Percentiles rank a stretch among this genome's conserved stretches.
These are phyloP conservation scores for Bufo bufo DNA, from an alignment of 2,113 vertebrate genomes.

Conservation along the genomic window DNA sequence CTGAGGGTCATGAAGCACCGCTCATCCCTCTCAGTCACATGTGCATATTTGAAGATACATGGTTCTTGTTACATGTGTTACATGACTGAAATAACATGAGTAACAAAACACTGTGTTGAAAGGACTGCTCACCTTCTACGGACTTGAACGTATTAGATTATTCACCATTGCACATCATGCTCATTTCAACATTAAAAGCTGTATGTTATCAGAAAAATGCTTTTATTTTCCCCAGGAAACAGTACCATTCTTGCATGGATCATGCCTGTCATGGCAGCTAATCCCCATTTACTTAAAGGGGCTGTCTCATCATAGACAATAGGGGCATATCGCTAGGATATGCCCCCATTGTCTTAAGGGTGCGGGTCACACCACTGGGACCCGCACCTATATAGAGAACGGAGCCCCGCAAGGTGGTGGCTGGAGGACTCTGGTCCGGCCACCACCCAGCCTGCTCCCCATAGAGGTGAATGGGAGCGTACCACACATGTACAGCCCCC, in stretches of 20 bases:
- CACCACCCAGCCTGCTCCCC: too few relatives aligned
- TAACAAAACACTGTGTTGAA: slow-evolving; percentile 30
- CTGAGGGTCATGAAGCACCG: slow-evolving; percentile 8
- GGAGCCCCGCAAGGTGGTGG: too few relatives aligned
- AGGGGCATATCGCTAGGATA: too few relatives aligned
- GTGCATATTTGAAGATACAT: slow-evolving; percentile 23
- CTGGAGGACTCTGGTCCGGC: too few relatives aligned
- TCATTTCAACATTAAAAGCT: neutral
- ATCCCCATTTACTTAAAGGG: neutral
- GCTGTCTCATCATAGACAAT: too few relatives aligned
- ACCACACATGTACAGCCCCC: too few relatives aligned
- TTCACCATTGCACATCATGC: neutral
- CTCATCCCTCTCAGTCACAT: slow-evolving; percentile 7
- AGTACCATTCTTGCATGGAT: neutral
- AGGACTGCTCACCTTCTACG: neutral
- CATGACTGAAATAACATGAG: slow-evolving; percentile 23
- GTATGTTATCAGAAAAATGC: neutral
- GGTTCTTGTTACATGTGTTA: slow-evolving; percentile 13
- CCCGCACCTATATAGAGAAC: too few relatives aligned
- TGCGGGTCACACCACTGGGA: too few relatives aligned
- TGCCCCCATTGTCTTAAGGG: too few relatives aligned
- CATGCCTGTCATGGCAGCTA: too few relatives aligned
- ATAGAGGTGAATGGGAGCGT: too few relatives aligned
- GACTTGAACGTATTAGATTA: neutral
- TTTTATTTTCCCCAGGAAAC: neutral